These are phyloP conservation scores for Amniataba percoides DNA, from an alignment of 2,797 vertebrate genomes.

Conservation along the genomic window DNA sequence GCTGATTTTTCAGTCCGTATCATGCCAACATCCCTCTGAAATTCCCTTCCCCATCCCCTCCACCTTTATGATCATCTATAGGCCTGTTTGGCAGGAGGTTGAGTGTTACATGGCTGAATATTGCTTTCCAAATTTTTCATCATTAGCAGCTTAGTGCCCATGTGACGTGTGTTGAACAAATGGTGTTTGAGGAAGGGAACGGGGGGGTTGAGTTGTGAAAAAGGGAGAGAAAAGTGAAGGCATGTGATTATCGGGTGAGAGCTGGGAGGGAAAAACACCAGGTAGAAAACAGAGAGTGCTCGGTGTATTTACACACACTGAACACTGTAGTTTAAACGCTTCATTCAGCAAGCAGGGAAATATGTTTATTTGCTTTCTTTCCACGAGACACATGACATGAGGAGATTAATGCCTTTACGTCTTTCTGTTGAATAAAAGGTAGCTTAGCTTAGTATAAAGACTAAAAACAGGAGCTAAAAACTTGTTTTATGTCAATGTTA, in stretches of 20 bases:
- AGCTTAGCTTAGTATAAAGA: too few relatives aligned
- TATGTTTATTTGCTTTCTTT: background rate
- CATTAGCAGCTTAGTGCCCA: conserved; percentile 48
- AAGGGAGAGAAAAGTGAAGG: conserved; percentile 12
- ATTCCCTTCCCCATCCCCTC: conserved; percentile 22
- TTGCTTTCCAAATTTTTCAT: conserved; percentile 27
- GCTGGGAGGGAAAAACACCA: background rate
- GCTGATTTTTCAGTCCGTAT: background rate
- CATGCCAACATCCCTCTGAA: background rate
- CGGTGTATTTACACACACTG: background rate
- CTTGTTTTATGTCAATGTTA: too few relatives aligned
- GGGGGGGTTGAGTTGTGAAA: conserved; percentile 18
- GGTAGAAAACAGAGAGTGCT: background rate
- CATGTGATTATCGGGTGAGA: conserved; percentile 18
- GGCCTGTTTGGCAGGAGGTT: conserved; percentile 31
- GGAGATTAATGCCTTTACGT: background rate
- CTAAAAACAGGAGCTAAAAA: background rate
- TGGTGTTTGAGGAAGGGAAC: conserved; percentile 25
- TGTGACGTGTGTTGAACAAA: conserved; percentile 41
- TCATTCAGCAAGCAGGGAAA: background rate
- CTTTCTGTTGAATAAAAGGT: too few relatives aligned
- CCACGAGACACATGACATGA: background rate
- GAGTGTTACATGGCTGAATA: conserved; percentile 14
- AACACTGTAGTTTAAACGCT: background rate
- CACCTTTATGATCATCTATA: conserved; percentile 10